Evolutionary conservation across 2,797 vertebrate species (phyloP), one percentile per base, ranked within the genome.

Genomic region (Otolemur crassicaudatus): DNA sequence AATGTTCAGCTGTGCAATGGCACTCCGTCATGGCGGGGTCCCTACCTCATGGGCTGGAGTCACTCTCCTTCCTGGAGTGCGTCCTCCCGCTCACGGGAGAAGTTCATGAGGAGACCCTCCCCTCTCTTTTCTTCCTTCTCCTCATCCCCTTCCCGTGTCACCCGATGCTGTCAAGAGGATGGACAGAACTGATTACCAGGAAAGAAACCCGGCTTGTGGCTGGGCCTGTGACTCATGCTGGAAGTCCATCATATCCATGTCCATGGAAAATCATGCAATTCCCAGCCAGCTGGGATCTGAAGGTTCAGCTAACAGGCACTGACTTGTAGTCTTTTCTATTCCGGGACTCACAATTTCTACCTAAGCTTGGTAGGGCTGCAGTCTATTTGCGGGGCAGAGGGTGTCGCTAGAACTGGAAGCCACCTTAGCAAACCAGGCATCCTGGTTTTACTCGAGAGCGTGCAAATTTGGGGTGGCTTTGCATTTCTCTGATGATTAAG

Each of bases 1-100:
- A 16, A 19, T 4, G 22, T 11, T 69, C 8, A 0, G 9, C 19
- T 14, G 23, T 0, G 1, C 23, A 3, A 7, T 0, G 31, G 17
- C 19, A 4, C 16, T 81, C 34, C 56, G 37, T 49, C 1, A 1
- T 1, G 5, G n/a, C 0, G 0, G 37, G 31, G 11, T 19, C 27
- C 19, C n/a, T 7, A 0, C 25, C 61, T 0, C 1, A 0, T 1
- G 16, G 25, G 17, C 37, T 29, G 43, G 19, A 40, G 17, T 3
- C 7, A 14, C 43, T 53, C 25, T 87, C 60, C 16, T 43, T 43
- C n/a, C 27, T 7, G 1, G 1, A 40, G 16, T 0, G 27, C 7
- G 3, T 58, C 31, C 34, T 49, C 40, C 49, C 49, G 46, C 29
- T 80, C 4, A 0, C 2, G 27, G 13, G 60, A 49, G 34, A 69